Percentiles rank a stretch among this genome's conserved stretches.
Evolutionary conservation across 2,888 invertebrate genomes (phyloP).

Genomic region (Drosophila paracracens): DNA sequence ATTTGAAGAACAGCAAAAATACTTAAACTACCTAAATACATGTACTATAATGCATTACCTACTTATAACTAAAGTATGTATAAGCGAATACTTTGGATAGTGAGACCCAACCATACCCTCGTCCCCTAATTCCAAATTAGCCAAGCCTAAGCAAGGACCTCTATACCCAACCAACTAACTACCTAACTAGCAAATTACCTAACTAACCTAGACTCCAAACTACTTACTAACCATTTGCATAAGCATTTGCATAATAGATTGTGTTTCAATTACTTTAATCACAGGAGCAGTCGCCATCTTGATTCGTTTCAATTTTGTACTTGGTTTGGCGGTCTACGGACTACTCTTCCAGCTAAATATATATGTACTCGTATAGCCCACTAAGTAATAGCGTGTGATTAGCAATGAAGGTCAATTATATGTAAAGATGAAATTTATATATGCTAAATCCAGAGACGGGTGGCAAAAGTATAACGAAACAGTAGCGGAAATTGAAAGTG

Average conservation of each 20-base stretch:
- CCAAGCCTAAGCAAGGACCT: slow-evolving; percentile 51
- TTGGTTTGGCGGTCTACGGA: slow-evolving; percentile 2
- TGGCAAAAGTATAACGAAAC: slow-evolving; percentile 12
- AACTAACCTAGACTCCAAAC: slow-evolving; percentile 23
- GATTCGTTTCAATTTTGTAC: slow-evolving; percentile 34
- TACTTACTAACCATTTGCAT: slow-evolving; percentile 12
- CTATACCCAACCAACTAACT: slow-evolving; percentile 68
- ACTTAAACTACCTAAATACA: slow-evolving; percentile 44
- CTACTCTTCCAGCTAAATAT: slow-evolving; percentile 38
- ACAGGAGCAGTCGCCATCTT: slow-evolving; percentile 39
- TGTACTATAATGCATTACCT: slow-evolving; percentile 23
- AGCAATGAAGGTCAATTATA: slow-evolving; percentile 82
- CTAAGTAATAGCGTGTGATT: slow-evolving; percentile 75
- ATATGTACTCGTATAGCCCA: slow-evolving; percentile 45
- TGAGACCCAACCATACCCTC: slow-evolving; percentile 3
- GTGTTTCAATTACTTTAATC: slow-evolving; percentile 53
- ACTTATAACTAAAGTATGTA: slow-evolving; percentile 29
- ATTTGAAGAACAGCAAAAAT: slow-evolving; percentile 23
- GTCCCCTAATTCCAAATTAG: slow-evolving; percentile 42
- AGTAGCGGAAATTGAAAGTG: slow-evolving; percentile 11
- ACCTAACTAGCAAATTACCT: slow-evolving; percentile 55
- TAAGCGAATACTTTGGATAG: slow-evolving; percentile 38
- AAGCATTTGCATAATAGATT: slow-evolving; percentile 56
- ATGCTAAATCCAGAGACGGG: slow-evolving; percentile 53
- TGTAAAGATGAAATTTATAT: slow-evolving; percentile 69